Conservation (phyloP, 1,140 invertebrate genomes). For the Bradynema listronoti region DNA sequence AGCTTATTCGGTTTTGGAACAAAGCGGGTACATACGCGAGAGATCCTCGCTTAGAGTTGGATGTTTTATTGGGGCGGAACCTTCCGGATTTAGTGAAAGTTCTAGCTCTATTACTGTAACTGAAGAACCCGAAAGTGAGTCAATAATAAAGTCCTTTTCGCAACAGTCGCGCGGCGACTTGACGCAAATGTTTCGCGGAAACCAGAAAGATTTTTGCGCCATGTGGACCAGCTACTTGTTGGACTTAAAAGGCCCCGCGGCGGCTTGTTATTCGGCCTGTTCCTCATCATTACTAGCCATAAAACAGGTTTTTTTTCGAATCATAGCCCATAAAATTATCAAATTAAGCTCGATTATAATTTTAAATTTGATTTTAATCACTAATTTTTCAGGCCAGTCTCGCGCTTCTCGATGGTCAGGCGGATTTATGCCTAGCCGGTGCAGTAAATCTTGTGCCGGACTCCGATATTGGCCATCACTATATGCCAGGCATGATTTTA, state of each 20-base stretch:
- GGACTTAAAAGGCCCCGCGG: conserved; percentile 23
- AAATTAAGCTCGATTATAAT: no score
- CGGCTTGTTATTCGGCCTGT: conserved; percentile 28
- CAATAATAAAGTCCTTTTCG: no score
- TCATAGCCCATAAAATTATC: not conserved
- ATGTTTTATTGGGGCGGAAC: conserved; percentile 24
- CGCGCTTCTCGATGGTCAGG: not conserved
- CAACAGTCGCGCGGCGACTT: conserved; percentile 21
- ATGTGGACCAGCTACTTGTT: conserved; percentile 27
- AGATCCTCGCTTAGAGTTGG: conserved; percentile 12
- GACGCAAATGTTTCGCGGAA: conserved; percentile 27
- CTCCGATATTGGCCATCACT: conserved; percentile 14
- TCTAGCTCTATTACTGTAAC: no score
- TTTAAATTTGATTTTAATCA: no score
- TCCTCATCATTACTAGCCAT: conserved; percentile 20
- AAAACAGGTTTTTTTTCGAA: conserved; percentile 15
- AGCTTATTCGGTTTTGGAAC: conserved; percentile 9
- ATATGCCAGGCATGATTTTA: conserved; percentile 18
- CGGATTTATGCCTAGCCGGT: conserved; percentile 19
- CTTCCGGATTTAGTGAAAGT: no score
- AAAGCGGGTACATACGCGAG: conserved; percentile 14
- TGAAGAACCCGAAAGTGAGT: no score
- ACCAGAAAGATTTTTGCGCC: conserved; percentile 33
- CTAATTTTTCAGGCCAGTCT: no score
- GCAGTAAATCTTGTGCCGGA: conserved; percentile 14